Evolutionary conservation across 2,113 vertebrate species (phyloP).

Genomic region (Struthio camelus): DNA sequence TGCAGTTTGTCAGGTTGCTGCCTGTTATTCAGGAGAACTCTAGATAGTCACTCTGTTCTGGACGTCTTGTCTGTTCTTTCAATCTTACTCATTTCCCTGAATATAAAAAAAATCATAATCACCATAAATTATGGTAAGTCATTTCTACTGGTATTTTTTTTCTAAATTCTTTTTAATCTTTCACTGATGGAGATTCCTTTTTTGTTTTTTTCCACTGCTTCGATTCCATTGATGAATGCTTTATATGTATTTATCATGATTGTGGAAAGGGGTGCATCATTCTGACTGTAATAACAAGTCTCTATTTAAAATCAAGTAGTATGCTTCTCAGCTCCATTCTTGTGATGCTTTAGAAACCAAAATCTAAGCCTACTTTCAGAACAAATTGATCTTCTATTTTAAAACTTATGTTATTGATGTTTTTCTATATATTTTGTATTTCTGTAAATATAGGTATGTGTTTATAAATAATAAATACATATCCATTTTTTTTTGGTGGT

Average conservation of each 20-base stretch:
- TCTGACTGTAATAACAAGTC: not conserved
- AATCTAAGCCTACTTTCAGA: not conserved
- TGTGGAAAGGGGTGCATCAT: not conserved
- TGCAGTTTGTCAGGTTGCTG: not conserved
- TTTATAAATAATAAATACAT: not conserved
- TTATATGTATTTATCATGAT: not conserved
- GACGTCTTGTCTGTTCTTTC: not conserved
- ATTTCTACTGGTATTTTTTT: not conserved
- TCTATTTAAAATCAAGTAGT: not conserved
- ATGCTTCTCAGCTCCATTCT: not conserved
- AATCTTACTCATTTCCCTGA: not conserved
- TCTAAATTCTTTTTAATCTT: not conserved
- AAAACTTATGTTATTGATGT: not conserved
- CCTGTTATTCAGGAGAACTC: not conserved
- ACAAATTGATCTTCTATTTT: not conserved
- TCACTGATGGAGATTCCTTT: not conserved
- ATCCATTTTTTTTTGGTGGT: not conserved
- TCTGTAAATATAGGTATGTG: not conserved
- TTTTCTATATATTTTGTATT: not conserved
- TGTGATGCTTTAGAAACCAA: not conserved
- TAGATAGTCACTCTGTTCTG: not conserved
- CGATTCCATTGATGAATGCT: not conserved
- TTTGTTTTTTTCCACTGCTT: not conserved
- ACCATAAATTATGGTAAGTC: not conserved
- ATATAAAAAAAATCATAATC: not conserved